A percentile compares a stretch with the other conserved stretches of the same genome.
phyloP scores from a whole-genome alignment of 1,140 invertebrate species.

The Platyscapa corneri region DNA sequence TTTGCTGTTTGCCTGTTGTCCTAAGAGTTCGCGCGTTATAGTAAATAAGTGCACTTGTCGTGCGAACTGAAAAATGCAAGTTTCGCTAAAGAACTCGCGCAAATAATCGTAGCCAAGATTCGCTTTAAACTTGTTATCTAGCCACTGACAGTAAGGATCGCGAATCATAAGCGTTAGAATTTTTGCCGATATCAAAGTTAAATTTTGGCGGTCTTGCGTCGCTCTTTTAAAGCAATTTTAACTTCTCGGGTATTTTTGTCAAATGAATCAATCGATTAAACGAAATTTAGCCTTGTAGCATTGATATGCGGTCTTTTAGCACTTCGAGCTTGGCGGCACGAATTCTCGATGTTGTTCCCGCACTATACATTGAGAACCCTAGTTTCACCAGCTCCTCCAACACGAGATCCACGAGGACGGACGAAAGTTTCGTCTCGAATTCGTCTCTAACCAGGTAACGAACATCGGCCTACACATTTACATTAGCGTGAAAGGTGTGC shows the following conservation, averaged over 20 bases:
- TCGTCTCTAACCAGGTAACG: not conserved
- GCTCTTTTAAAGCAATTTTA: no score
- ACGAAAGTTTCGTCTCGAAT: conserved; percentile 24
- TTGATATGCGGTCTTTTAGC: conserved; percentile 22
- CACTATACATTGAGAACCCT: conserved; percentile 14
- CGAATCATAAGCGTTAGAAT: no score
- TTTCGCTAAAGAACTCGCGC: no score
- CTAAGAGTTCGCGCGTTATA: not conserved
- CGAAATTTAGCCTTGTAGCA: conserved; percentile 9
- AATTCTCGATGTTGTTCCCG: conserved; percentile 40
- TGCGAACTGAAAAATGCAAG: not conserved
- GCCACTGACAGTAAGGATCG: no score
- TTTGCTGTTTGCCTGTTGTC: not conserved
- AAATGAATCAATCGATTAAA: no score
- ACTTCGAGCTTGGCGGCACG: not conserved
- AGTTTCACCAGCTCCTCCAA: not conserved
- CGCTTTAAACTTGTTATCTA: no score
- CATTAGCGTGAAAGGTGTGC: no score
- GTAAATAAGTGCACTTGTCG: not conserved
- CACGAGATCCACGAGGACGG: conserved; percentile 8
- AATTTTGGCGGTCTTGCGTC: no score
- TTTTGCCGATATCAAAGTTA: no score
- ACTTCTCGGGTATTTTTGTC: no score
- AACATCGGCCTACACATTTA: no score
- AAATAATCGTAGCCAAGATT: not conserved